These are phyloP conservation scores for Ectemnius cavifrons DNA, from an alignment of 2,888 invertebrate genomes.

Conservation along the genomic window DNA sequence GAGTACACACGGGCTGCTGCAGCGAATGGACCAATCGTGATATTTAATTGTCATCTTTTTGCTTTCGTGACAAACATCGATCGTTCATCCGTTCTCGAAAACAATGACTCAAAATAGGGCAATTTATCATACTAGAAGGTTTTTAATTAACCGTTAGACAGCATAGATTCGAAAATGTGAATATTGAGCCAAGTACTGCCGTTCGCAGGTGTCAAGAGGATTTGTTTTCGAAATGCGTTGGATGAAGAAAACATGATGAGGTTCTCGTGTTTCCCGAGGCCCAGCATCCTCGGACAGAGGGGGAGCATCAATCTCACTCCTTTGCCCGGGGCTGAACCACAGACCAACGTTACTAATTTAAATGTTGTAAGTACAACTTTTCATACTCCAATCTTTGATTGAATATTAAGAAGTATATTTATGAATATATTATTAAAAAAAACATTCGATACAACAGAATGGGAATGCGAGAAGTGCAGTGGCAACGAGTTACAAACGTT, in stretches of 20 bases:
- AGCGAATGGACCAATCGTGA: slow-evolving; percentile 10
- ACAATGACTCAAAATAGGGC: neutral
- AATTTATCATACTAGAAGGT: neutral
- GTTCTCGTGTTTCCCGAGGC: slow-evolving; percentile 73
- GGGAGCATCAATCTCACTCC: slow-evolving; percentile 72
- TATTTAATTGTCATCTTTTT: neutral
- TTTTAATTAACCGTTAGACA: neutral
- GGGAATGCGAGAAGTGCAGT: slow-evolving; percentile 63
- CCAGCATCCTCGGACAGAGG: slow-evolving; percentile 71
- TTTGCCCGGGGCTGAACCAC: slow-evolving; percentile 60
- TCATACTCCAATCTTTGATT: too few relatives aligned
- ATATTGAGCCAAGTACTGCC: neutral
- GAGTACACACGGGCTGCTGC: slow-evolving; percentile 12
- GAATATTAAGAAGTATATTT: too few relatives aligned
- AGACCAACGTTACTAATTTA: slow-evolving; percentile 49
- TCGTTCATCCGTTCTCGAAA: neutral
- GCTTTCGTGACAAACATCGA: neutral
- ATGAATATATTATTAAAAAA: slow-evolving; percentile 12
- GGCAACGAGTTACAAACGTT: slow-evolving; percentile 69
- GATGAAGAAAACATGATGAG: slow-evolving; percentile 64
- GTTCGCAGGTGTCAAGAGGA: slow-evolving; percentile 35
- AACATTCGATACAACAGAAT: slow-evolving; percentile 54
- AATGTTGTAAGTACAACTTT: slow-evolving; percentile 32
- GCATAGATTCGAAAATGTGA: neutral
- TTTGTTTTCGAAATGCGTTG: slow-evolving; percentile 52